phyloP scores from a whole-genome alignment of 2,113 vertebrate genomes.

The Seriola rivoliana region DNA sequence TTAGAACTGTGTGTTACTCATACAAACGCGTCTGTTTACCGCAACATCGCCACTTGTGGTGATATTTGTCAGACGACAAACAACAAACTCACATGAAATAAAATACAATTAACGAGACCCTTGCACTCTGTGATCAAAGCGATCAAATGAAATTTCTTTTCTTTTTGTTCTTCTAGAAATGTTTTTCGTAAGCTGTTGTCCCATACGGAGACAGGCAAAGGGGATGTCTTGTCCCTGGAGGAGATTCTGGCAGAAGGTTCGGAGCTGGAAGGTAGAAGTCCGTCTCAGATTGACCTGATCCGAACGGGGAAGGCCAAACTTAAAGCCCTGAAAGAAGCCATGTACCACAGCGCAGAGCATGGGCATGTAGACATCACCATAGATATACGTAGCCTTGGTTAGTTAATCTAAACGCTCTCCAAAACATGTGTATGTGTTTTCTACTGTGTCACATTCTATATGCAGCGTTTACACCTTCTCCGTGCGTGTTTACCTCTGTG shows the following conservation, averaged over 20 bases:
- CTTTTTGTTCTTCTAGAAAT: constrained; percentile 85
- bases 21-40: not conserved
- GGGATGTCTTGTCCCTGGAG: constrained; percentile 94
- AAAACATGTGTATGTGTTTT: not conserved
- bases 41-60: not conserved
- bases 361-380: constrained; percentile 97
- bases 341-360: constrained; percentile 98
- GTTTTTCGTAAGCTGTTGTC: constrained; percentile 97
- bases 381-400: constrained; percentile 95
- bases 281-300: constrained; percentile 88
- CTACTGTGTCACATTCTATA: accelerated
- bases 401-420: constrained; percentile 53
- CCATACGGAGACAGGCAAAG: constrained; percentile 94
- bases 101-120: not conserved
- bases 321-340: constrained; percentile 95
- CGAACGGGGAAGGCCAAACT: constrained; percentile 95
- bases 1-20: too few species aligned
- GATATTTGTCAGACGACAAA: not conserved
- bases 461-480: not conserved
- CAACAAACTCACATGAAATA: not conserved
- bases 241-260: constrained; percentile 97
- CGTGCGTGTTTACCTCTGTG: not conserved
- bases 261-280: constrained; percentile 87
- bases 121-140: not conserved
- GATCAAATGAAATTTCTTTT: not conserved